phyloP scores from a whole-genome alignment of 2,113 vertebrate genomes.

The Mobula birostris region DNA sequence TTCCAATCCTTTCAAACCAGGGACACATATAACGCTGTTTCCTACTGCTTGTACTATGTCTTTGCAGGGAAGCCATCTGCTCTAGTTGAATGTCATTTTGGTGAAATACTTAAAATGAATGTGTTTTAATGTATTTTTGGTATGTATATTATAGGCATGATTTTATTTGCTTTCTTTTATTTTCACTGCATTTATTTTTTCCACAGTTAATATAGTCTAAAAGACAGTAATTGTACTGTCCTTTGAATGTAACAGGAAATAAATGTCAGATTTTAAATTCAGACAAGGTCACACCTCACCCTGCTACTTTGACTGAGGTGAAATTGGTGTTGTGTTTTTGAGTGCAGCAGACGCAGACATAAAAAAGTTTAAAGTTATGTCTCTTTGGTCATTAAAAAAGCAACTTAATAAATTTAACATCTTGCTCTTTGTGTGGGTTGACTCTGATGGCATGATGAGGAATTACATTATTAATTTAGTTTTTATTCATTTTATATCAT shows the following conservation, averaged over 20 bases:
- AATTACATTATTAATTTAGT: conserved; percentile 42
- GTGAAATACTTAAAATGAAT: not conserved
- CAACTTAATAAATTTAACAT: conserved; percentile 3
- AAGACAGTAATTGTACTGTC: not conserved
- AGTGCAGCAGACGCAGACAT: not conserved
- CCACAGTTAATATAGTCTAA: not conserved
- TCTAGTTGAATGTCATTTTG: not conserved
- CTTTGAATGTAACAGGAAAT: conserved; percentile 14
- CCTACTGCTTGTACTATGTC: not conserved
- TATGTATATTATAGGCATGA: not conserved
- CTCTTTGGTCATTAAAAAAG: conserved; percentile 6
- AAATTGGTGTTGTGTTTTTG: not conserved
- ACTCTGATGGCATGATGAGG: conserved; percentile 23
- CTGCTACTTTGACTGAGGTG: not conserved
- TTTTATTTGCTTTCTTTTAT: conserved; percentile 14
- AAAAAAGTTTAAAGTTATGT: not conserved
- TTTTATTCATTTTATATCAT: conserved; percentile 46
- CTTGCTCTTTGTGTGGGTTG: conserved; percentile 4
- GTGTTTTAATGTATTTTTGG: not conserved
- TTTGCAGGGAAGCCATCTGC: conserved; percentile 21
- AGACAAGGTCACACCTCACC: not conserved
- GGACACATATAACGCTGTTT: not conserved
- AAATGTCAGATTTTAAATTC: conserved; percentile 11
- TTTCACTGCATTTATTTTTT: not conserved
- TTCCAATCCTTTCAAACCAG: not conserved